phyloP scores from a whole-genome alignment of 1,140 invertebrate genomes.

The Bicyclus anynana region DNA sequence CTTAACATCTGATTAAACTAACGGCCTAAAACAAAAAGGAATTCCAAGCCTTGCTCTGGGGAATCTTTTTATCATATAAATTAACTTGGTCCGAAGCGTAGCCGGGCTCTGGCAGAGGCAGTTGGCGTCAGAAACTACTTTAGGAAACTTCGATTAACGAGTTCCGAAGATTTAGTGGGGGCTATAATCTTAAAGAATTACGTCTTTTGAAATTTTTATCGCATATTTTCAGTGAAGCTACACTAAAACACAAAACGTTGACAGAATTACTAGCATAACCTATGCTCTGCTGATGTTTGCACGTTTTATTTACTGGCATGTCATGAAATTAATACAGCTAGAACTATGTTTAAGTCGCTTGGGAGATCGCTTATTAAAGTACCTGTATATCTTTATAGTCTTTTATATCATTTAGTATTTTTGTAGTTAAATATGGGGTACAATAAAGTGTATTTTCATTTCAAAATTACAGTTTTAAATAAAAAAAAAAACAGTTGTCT shows the following conservation, averaged over 20 bases:
- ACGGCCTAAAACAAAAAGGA: slow-evolving; percentile 10
- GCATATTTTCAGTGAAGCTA: slow-evolving; percentile 23
- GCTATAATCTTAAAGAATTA: slow-evolving; percentile 59
- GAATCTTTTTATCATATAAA: slow-evolving; percentile 66
- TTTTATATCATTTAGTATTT: no score
- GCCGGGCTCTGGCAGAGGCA: slow-evolving; percentile 54
- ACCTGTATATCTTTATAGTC: no score
- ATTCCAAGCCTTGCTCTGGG: slow-evolving; percentile 43
- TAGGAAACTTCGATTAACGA: slow-evolving; percentile 68
- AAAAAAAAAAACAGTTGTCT: no score
- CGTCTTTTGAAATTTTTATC: slow-evolving; percentile 43
- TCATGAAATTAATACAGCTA: no score
- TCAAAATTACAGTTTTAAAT: no score
- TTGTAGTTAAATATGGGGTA: no score
- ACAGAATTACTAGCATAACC: neutral
- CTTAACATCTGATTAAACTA: slow-evolving; percentile 1
- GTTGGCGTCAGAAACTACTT: slow-evolving; percentile 62
- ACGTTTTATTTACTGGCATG: no score
- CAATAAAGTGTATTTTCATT: no score
- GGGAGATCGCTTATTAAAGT: no score
- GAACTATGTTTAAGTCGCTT: no score
- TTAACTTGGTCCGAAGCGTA: slow-evolving; percentile 40
- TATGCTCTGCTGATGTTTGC: neutral
- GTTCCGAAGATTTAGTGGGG: slow-evolving; percentile 64
- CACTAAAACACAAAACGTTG: neutral